A percentile compares a stretch with the other conserved stretches of the same genome.
Conservation (phyloP, 2,888 invertebrate genomes). For the Lissocephala sabroskyi region DNA sequence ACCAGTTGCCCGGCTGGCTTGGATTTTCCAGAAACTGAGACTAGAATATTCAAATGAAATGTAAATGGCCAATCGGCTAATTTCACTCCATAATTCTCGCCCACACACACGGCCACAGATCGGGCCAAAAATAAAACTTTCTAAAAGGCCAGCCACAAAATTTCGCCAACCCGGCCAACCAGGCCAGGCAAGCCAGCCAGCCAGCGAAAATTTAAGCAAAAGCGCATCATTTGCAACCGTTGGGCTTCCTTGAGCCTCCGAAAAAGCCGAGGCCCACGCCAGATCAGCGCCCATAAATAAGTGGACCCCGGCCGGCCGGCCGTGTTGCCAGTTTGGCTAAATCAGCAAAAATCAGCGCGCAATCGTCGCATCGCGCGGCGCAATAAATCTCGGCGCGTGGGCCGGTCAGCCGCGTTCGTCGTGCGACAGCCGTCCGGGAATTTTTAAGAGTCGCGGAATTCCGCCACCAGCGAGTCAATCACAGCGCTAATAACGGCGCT, state of each 20-base stretch:
- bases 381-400: slow-evolving; percentile 60
- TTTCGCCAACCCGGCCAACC: slow-evolving; percentile 3
- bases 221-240: slow-evolving; percentile 57
- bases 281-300: slow-evolving; percentile 31
- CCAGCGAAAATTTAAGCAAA: too few species aligned
- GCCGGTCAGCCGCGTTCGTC: slow-evolving; percentile 26
- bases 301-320: slow-evolving; percentile 8
- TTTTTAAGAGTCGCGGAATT: slow-evolving; percentile 8
- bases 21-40: too few species aligned
- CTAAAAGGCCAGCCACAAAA: slow-evolving; percentile 15
- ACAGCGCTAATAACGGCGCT: slow-evolving; percentile 24
- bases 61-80: slow-evolving; percentile 28
- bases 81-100: slow-evolving; percentile 39
- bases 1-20: too few species aligned
- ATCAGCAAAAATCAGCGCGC: slow-evolving; percentile 12
- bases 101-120: slow-evolving; percentile 6
- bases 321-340: background rate
- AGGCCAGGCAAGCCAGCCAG: too few species aligned
- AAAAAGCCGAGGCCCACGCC: too few species aligned
- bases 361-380: slow-evolving; percentile 35
- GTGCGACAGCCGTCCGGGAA: slow-evolving; percentile 50
- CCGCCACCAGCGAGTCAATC: slow-evolving; percentile 13
- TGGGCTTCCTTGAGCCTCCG: too few species aligned
- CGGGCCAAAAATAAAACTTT: slow-evolving; percentile 17
- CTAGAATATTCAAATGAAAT: too few species aligned